Percentiles rank a stretch among this genome's conserved stretches.
Evolutionary conservation across 2,797 vertebrate species (phyloP).

Genomic region (Hyperoplus lanceolatus): DNA sequence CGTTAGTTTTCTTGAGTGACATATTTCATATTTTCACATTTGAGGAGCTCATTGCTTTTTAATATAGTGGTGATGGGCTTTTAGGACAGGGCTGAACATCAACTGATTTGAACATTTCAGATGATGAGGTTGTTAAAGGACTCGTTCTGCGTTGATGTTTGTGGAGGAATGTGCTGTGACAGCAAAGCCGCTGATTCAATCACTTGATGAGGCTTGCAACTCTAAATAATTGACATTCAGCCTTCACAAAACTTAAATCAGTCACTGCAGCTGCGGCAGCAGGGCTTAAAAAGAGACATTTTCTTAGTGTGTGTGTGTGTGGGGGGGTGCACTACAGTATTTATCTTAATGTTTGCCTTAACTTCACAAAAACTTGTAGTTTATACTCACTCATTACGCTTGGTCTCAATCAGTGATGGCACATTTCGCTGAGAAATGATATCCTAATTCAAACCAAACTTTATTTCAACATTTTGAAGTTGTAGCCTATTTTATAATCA

Average conservation of each 20-base stretch:
- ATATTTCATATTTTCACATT: constrained; percentile 13
- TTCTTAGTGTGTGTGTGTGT: neutral
- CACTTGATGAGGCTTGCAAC: constrained; percentile 47
- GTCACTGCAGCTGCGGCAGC: constrained; percentile 43
- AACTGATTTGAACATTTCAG: constrained; percentile 40
- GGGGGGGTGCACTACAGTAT: neutral
- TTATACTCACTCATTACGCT: neutral
- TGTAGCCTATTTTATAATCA: neutral
- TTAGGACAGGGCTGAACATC: constrained; percentile 30
- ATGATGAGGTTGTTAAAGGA: constrained; percentile 46
- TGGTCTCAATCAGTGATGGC: neutral
- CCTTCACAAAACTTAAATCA: constrained; percentile 57
- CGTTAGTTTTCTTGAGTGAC: constrained; percentile 12
- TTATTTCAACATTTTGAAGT: neutral
- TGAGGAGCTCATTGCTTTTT: constrained; percentile 24
- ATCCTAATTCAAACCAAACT: neutral
- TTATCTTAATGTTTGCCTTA: constrained; percentile 20
- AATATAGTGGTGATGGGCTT: constrained; percentile 38
- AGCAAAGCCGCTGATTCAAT: constrained; percentile 54
- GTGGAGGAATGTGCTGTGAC: constrained; percentile 44
- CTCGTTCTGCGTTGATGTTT: constrained; percentile 29
- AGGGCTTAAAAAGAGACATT: constrained; percentile 33
- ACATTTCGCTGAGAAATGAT: constrained; percentile 6
- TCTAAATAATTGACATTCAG: constrained; percentile 60
- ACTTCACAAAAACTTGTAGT: constrained; percentile 5